Conservation (phyloP, 2,113 vertebrate genomes). For the Passer domesticus region DNA sequence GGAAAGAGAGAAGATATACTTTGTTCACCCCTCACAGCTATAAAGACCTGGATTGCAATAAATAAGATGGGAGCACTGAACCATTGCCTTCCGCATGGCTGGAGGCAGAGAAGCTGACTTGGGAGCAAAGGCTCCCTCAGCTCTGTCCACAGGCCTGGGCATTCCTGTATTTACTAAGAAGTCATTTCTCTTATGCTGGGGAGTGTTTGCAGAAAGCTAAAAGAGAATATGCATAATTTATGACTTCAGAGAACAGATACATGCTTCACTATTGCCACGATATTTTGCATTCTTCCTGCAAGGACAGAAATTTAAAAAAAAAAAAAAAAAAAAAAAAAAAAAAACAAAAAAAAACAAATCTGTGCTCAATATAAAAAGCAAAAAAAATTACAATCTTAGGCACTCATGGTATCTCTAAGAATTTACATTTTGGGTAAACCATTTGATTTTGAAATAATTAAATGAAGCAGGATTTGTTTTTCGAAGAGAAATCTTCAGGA, state of each 20-base stretch:
- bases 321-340: background rate
- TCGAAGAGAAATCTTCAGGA: slow-evolving; percentile 16
- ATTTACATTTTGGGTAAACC: background rate
- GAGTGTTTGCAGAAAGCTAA: background rate
- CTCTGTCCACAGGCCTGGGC: background rate
- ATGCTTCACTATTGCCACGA: background rate
- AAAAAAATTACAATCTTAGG: background rate
- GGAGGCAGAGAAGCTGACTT: slow-evolving; percentile 18
- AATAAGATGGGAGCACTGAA: slow-evolving; percentile 9
- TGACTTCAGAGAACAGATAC: background rate
- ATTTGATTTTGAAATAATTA: slow-evolving; percentile 8
- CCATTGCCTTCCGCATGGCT: slow-evolving; percentile 2
- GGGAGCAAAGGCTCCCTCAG: background rate
- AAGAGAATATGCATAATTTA: background rate
- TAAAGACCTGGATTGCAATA: slow-evolving; percentile 4
- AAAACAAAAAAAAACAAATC: background rate
- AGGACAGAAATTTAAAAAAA: background rate
- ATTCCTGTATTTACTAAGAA: background rate
- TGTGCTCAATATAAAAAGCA: background rate
- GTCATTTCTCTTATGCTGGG: background rate
- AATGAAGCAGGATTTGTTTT: background rate
- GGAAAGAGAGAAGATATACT: background rate
- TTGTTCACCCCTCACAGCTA: background rate
- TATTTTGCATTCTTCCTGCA: background rate
- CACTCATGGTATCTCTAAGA: background rate